A percentile compares a stretch with the other conserved stretches of the same genome.
Conservation (phyloP, 2,888 invertebrate genomes). For the Drosophila gaucha region DNA sequence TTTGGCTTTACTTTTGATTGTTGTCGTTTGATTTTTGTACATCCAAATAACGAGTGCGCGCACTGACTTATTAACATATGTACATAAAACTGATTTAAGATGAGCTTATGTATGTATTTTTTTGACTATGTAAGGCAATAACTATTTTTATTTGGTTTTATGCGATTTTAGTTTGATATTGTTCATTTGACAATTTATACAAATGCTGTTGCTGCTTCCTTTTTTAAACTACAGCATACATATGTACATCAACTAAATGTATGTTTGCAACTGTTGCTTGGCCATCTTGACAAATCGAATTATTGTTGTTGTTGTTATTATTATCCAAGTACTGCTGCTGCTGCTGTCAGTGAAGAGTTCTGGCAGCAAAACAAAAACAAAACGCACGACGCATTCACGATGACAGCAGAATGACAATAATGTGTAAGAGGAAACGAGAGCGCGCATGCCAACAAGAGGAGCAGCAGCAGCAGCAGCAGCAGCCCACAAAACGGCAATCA, state of each 20-base stretch:
- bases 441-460: conserved; percentile 61
- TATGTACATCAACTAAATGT: neutral
- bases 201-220: conserved; percentile 33
- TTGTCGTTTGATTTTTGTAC: conserved; percentile 14
- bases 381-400: conserved; percentile 36
- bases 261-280: conserved; percentile 46
- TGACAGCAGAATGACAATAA: conserved; percentile 26
- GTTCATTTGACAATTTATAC: conserved; percentile 28
- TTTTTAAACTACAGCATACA: neutral
- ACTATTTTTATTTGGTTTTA: conserved; percentile 20
- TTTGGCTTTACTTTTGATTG: conserved; percentile 29
- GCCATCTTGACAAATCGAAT: conserved; percentile 19
- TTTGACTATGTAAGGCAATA: conserved; percentile 12
- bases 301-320: conserved; percentile 3
- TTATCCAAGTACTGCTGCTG: neutral
- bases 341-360: conserved; percentile 24
- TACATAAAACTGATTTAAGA: conserved; percentile 38
- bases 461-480: conserved; percentile 30
- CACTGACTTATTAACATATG: conserved; percentile 35
- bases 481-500: conserved; percentile 39
- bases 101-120: conserved; percentile 21
- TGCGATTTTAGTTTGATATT: conserved; percentile 11
- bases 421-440: conserved; percentile 34
- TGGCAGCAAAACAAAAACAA: conserved; percentile 71
- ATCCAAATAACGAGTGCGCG: conserved; percentile 30